A percentile compares a stretch with the other conserved stretches of the same genome.
Evolutionary conservation across 1,140 invertebrate species (phyloP).

Genomic region (Drosophila kepulauana): DNA sequence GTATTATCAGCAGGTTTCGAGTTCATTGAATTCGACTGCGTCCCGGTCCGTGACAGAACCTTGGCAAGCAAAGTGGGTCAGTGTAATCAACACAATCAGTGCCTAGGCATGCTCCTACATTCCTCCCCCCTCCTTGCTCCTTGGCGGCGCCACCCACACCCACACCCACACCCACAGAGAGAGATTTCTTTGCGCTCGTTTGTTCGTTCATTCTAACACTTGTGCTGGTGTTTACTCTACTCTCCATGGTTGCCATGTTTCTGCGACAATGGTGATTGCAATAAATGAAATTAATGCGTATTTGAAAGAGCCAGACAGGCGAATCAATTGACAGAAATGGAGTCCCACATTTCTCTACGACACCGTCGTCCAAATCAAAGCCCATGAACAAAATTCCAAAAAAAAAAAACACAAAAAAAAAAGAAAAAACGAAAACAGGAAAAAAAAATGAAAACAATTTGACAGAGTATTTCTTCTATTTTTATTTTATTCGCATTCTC

Average conservation of each 20-base stretch:
- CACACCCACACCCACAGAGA: no score
- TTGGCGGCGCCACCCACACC: constrained; percentile 21
- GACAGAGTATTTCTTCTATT: constrained; percentile 8
- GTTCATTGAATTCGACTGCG: constrained; percentile 78
- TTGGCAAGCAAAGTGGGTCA: constrained; percentile 77
- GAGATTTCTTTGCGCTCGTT: constrained; percentile 7
- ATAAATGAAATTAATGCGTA: constrained; percentile 84
- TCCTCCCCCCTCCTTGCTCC: constrained; percentile 10
- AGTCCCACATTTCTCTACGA: constrained; percentile 60
- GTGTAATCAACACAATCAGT: constrained; percentile 81
- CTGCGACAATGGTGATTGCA: constrained; percentile 76
- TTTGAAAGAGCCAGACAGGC: constrained; percentile 81
- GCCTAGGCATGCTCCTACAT: constrained; percentile 63
- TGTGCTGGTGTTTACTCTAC: constrained; percentile 68
- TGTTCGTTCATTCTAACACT: constrained; percentile 54
- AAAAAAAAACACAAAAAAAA: constrained; percentile 1
- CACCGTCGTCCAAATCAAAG: constrained; percentile 28
- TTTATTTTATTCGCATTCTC: constrained; percentile 6
- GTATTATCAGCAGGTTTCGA: constrained; percentile 81
- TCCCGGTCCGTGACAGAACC: constrained; percentile 43
- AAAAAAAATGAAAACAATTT: constrained; percentile 49
- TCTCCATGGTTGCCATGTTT: constrained; percentile 70
- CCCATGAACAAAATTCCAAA: constrained; percentile 3
- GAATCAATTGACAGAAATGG: constrained; percentile 82
- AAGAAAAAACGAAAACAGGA: constrained; percentile 25